phyloP scores from a whole-genome alignment of 2,113 vertebrate species.

The Corydoras maculifer region DNA sequence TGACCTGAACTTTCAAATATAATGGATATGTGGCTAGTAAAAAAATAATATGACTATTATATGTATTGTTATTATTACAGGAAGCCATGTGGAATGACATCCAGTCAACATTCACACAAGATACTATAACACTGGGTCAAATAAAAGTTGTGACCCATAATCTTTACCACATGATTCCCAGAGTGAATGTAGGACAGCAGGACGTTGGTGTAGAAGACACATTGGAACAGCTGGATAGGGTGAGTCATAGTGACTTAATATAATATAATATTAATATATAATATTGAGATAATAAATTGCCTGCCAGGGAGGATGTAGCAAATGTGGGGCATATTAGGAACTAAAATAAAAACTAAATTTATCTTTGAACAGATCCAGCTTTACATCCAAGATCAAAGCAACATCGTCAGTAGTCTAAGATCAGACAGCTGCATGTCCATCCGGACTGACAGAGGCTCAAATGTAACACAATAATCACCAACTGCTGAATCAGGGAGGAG shows the following conservation, averaged over 20 bases:
- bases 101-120: slow-evolving; percentile 63
- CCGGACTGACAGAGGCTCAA: too few relatives aligned
- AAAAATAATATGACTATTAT: background rate
- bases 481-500: too few relatives aligned
- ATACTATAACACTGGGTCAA: slow-evolving; percentile 66
- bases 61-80: slow-evolving; percentile 50
- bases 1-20: too few relatives aligned
- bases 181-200: slow-evolving; percentile 21
- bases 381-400: slow-evolving; percentile 45
- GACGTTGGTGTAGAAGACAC: slow-evolving; percentile 60
- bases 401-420: slow-evolving; percentile 35
- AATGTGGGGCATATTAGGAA: too few relatives aligned
- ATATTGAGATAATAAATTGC: too few relatives aligned
- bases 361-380: slow-evolving; percentile 42
- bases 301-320: too few relatives aligned
- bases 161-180: slow-evolving; percentile 64
- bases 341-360: background rate
- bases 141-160: slow-evolving; percentile 67
- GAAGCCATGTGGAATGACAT: slow-evolving; percentile 71
- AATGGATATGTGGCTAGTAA: too few relatives aligned
- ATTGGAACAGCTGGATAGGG: slow-evolving; percentile 53
- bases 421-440: background rate
- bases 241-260: slow-evolving; percentile 1
- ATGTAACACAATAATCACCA: too few relatives aligned
- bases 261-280: too few relatives aligned